Evolutionary conservation across 2,797 vertebrate species (phyloP).

Genomic region (Parauchenoglanis ngamensis): DNA sequence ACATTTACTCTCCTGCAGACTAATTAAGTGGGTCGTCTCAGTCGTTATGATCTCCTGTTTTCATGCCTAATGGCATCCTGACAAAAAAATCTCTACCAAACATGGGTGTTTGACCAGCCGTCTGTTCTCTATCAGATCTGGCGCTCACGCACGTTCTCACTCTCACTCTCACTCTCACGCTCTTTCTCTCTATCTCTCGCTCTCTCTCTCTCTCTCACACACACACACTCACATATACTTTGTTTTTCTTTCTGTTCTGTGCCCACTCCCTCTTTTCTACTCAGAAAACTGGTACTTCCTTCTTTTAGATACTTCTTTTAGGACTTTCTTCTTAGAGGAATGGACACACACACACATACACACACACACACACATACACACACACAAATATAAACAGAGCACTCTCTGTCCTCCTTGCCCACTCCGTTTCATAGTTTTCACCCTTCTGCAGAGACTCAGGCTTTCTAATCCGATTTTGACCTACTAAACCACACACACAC

Average conservation of each 20-base stretch:
- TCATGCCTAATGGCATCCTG: slow-evolving; percentile 37
- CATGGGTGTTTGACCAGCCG: slow-evolving; percentile 45
- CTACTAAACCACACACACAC: slow-evolving; percentile 31
- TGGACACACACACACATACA: slow-evolving; percentile 9
- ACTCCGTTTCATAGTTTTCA: slow-evolving; percentile 31
- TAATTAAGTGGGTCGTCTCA: slow-evolving; percentile 36
- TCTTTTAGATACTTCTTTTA: slow-evolving; percentile 30
- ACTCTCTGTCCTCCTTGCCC: slow-evolving; percentile 29
- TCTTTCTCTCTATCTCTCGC: not conserved
- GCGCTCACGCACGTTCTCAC: slow-evolving; percentile 11
- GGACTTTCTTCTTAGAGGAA: not conserved
- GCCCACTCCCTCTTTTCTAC: slow-evolving; percentile 27
- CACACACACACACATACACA: slow-evolving; percentile 37
- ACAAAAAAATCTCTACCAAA: slow-evolving; percentile 46
- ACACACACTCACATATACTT: slow-evolving; percentile 4
- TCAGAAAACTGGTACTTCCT: not conserved
- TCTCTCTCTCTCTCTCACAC: not conserved
- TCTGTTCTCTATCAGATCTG: slow-evolving; percentile 37
- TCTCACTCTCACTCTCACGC: not conserved
- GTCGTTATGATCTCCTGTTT: slow-evolving; percentile 37
- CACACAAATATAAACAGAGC: slow-evolving; percentile 32
- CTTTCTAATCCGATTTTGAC: slow-evolving; percentile 42
- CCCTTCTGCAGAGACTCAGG: slow-evolving; percentile 45
- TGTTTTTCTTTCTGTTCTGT: slow-evolving; percentile 22
- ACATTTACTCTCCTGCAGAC: slow-evolving; percentile 21